Percentiles rank a stretch among this genome's conserved stretches.
Evolutionary conservation across 2,797 vertebrate species (phyloP).

Genomic region (Amphiprion clarkii): DNA sequence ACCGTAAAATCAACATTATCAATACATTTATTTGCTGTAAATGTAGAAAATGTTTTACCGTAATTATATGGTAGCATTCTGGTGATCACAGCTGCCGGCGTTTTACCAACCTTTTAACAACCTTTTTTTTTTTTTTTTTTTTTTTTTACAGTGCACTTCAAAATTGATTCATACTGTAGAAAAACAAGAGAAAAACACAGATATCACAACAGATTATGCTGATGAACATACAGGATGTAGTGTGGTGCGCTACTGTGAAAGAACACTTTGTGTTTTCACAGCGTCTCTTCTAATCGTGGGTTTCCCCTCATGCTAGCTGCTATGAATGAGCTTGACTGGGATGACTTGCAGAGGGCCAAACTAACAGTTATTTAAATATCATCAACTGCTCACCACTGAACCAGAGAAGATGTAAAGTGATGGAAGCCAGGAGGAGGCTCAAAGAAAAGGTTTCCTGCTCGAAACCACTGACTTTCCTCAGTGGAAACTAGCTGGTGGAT

Average conservation of each 20-base stretch:
- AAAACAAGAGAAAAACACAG: not conserved
- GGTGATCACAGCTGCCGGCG: no score
- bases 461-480: constrained; percentile 39
- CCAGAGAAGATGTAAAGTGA: constrained; percentile 35
- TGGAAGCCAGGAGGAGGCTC: constrained; percentile 33
- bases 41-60: no score
- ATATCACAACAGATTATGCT: not conserved
- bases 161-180: not conserved
- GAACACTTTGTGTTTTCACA: constrained; percentile 13
- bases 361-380: constrained; percentile 29
- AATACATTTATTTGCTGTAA: no score
- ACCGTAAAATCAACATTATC: no score
- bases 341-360: constrained; percentile 21
- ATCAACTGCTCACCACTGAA: constrained; percentile 9
- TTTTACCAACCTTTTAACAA: no score
- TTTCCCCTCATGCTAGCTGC: constrained; percentile 24
- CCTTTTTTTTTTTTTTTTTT: no score
- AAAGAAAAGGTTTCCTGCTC: constrained; percentile 58
- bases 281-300: constrained; percentile 15
- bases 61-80: no score
- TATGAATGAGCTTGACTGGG: constrained; percentile 31
- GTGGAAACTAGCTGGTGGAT: constrained; percentile 51
- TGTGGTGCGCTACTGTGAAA: constrained; percentile 19
- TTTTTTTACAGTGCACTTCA: not conserved
- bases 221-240: not conserved